Evolutionary conservation across 2,888 invertebrate species (phyloP), one percentile per base, ranked within the genome.

Genomic region (Cheiracanthium punctorium): DNA sequence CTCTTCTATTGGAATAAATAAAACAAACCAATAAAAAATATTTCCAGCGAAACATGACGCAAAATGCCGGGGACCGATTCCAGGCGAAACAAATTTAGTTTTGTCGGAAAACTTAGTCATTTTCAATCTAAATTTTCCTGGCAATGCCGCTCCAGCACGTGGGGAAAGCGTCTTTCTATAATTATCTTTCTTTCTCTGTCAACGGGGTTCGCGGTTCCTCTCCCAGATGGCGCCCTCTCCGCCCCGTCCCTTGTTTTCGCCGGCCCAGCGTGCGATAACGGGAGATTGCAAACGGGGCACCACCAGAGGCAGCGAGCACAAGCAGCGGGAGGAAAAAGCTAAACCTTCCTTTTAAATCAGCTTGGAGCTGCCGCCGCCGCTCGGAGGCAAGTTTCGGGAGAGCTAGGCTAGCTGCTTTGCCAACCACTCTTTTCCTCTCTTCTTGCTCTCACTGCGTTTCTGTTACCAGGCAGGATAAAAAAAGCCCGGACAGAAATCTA

Each of bases 241-340:
- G 24, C 58, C 24, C 48, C 48, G 10, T 2, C 17, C 24, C 24
- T 48, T 48, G 43, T 48, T 48, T 48, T 48, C 43, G 17, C 14
- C 43, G 58, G 58, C 58, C 24, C 58, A 17, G 48, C 48, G 48
- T 48, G 48, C 48, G 58, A 58, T 58, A 58, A 58, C 58, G 58
- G n/a, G 58, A 58, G 58, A 58, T 58, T 24, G 58, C 24, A 17
- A 58, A 24, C 17, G n/a, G n/a, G n/a, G n/a, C n/a, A n/a, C n/a
- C n/a, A n/a, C n/a, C n/a, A n/a, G n/a, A n/a, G n/a, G n/a, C n/a
- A n/a, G n/a, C n/a, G 43, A 17, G 58, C 58, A 58, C 17, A 20
- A 17, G 24, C 58, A 17, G n/a, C 58, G 24, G 58, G 58, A 58
- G 58, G 58, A 58, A 58, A 37, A 58, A 58, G 58, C 58, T n/a